phyloP scores from a whole-genome alignment of 2,113 vertebrate species.

The Prochilodus magdalenae region DNA sequence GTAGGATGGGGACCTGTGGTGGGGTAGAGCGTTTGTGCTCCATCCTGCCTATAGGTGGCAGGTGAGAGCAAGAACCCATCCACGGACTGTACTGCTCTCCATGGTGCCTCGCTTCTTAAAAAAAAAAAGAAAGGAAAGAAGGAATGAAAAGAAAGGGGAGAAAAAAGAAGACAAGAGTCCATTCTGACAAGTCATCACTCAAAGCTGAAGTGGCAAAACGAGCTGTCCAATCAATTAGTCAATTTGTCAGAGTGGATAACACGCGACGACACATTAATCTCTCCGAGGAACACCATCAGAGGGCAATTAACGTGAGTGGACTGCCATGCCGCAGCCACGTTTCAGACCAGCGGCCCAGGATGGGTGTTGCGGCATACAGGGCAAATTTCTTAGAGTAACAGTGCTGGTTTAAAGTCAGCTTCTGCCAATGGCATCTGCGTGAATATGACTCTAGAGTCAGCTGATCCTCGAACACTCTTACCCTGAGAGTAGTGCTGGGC shows the following conservation, averaged over 20 bases:
- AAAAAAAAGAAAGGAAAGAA: neutral
- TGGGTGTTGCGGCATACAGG: neutral
- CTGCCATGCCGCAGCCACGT: neutral
- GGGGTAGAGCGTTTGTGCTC: constrained; percentile 57
- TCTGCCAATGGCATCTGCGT: neutral
- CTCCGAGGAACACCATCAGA: constrained; percentile 40
- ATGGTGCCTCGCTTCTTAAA: constrained; percentile 14
- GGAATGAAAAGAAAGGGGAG: neutral
- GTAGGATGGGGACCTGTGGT: constrained; percentile 50
- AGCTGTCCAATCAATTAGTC: constrained; percentile 51
- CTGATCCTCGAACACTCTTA: neutral
- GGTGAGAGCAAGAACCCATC: constrained; percentile 30
- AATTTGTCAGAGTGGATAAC: constrained; percentile 53
- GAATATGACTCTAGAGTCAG: neutral
- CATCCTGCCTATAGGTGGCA: constrained; percentile 3
- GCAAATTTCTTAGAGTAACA: neutral
- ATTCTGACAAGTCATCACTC: constrained; percentile 48
- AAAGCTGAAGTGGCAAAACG: constrained; percentile 40
- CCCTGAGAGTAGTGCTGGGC: constrained; percentile 1
- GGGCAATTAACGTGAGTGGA: constrained; percentile 32
- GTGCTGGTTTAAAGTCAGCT: neutral
- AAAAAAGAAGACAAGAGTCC: constrained; percentile 27
- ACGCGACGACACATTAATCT: constrained; percentile 49
- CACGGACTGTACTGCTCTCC: constrained; percentile 17
- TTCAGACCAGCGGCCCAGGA: neutral